Evolutionary conservation across 1,140 invertebrate species (phyloP), one percentile per base, ranked within the genome.

Genomic region (Penaeus vannamei): DNA sequence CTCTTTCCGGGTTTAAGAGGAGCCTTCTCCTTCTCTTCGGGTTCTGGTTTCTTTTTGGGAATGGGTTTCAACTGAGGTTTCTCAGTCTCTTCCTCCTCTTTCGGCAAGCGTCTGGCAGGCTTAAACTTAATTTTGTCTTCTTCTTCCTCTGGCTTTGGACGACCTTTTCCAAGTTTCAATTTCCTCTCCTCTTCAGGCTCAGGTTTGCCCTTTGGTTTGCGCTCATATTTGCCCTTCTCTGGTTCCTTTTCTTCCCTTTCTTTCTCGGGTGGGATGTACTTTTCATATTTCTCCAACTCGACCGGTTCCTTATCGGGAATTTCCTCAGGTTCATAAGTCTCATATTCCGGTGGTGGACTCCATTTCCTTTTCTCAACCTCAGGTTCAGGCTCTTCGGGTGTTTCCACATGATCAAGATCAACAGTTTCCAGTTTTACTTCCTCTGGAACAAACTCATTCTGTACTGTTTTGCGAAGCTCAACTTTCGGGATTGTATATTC

Each of bases 291-390:
- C 81, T 88, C 86, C 22, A 88, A 79, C 32, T 76, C 81, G 22
- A 88, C 86, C 62, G 80, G 80, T 42, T 88, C 86, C 32, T 88
- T 88, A 5, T 88, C 86, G 17, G 86, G 66, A 76, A 88, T 88
- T 88, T 88, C 86, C 66, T 88, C 80, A 23, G 86, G 86, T 61
- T 60, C 86, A 83, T 88, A 88, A n/a, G 81, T 84, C 60, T 88
- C 86, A 77, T 88, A 88, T 59, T 88, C 86, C 22, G 86, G 86
- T 46, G 81, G 80, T 69, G 86, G 86, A 60, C 46, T 84, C 86
- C 86, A 88, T 20, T 82, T 81, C 32, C 86, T 69, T 64, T 88
- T 88, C 59, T 88, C 86, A 22, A 60, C 20, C 26, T n/a, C 60
- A 84, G 80, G 32, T 32, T 88, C 86, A 76, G 64, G 64, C 42